These are phyloP conservation scores for Sceliomorpha sp. DNA, from an alignment of 2,888 invertebrate species.

Conservation along the genomic window DNA sequence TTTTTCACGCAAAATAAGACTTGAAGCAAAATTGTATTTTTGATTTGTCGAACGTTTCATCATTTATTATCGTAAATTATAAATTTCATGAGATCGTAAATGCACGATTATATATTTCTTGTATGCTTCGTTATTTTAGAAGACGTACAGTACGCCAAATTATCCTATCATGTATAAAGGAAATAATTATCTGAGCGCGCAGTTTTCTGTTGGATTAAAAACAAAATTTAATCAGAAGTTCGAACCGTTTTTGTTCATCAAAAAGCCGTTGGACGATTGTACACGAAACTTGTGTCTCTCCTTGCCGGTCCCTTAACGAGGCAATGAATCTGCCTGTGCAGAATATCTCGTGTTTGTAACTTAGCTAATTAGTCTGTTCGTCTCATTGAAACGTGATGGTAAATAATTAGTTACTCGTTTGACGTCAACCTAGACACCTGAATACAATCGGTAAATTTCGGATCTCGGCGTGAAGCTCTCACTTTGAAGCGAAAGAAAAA, in stretches of 20 bases:
- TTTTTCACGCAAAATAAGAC: slow-evolving; percentile 23
- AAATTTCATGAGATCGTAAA: too few relatives aligned
- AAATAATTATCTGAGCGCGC: too few relatives aligned
- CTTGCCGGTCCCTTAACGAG: slow-evolving; percentile 23
- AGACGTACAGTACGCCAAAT: too few relatives aligned
- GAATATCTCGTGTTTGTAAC: slow-evolving; percentile 30
- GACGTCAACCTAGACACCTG: slow-evolving; percentile 26
- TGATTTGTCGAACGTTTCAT: too few relatives aligned
- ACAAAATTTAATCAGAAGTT: background rate
- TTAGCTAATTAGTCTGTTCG: slow-evolving; percentile 39
- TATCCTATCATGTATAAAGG: too few relatives aligned
- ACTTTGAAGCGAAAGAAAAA: slow-evolving; percentile 6
- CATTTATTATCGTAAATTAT: too few relatives aligned
- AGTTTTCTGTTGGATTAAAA: too few relatives aligned
- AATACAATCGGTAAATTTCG: slow-evolving; percentile 15
- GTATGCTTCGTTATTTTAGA: too few relatives aligned
- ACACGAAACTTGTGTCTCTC: slow-evolving; percentile 21
- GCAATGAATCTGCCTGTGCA: slow-evolving; percentile 22
- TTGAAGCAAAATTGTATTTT: too few relatives aligned
- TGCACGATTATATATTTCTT: too few relatives aligned
- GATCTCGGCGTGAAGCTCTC: slow-evolving; percentile 5
- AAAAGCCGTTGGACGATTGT: slow-evolving; percentile 6
- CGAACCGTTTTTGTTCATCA: slow-evolving; percentile 8
- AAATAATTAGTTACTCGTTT: slow-evolving; percentile 40
- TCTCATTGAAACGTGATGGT: slow-evolving; percentile 36